Conservation (phyloP, 53 echinoderm and acorn worm species). For the Zoroaster sp. region DNA sequence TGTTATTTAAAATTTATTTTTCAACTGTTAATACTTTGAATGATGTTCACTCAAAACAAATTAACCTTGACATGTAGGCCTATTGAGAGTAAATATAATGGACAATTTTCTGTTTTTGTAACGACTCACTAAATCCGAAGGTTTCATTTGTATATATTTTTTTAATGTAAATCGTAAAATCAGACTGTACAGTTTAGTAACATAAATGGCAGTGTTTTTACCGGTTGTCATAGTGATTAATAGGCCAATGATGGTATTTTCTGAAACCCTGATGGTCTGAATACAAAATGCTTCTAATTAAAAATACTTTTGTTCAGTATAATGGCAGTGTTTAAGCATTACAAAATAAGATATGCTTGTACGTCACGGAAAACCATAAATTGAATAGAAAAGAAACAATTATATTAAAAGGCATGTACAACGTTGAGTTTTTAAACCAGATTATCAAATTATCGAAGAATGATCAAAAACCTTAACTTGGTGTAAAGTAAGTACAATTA, state of each 20-base stretch:
- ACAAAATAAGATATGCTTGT: neutral
- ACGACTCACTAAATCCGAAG: no score
- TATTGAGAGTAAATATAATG: neutral
- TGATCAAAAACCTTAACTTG: neutral
- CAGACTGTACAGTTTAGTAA: neutral
- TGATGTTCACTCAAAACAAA: neutral
- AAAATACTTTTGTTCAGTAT: neutral
- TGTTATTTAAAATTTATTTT: neutral
- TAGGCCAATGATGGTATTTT: neutral
- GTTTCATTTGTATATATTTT: neutral
- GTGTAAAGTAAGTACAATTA: neutral
- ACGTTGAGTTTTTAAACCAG: neutral
- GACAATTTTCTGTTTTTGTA: no score
- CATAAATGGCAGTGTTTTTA: neutral
- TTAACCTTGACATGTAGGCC: neutral
- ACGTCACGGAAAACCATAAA: neutral
- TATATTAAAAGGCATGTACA: neutral
- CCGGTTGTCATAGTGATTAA: neutral
- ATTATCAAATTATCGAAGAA: neutral
- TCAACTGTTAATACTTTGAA: neutral
- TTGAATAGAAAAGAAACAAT: neutral
- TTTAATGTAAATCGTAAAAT: neutral
- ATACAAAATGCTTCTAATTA: constrained; percentile 8
- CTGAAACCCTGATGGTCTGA: neutral
- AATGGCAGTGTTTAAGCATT: constrained; percentile 19